Evolutionary conservation across 2,888 invertebrate species (phyloP), one percentile per base, ranked within the genome.

Genomic region (Caenorhabditis sp.): DNA sequence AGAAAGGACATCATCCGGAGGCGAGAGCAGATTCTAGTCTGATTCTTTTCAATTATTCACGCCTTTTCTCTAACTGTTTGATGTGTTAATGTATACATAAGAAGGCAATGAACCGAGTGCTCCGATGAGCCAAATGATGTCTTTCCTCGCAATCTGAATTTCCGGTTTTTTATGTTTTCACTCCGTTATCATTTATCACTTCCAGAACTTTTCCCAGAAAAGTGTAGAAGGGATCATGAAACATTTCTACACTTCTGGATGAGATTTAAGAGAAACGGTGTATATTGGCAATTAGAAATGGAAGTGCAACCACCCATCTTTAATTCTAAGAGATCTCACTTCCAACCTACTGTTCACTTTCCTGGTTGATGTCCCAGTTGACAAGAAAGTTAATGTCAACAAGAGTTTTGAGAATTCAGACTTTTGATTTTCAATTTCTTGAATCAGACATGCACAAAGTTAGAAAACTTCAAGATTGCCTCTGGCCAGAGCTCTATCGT

Each of bases 1-100:
- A 14, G n/a, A 75, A 75, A 66, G 75, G 64, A 31, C 75, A 56
- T 12, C 2, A 14, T 14, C 1, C 38, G 63, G 73, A 14, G 24
- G 22, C 19, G 8, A 41, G 41, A n/a, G n/a, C 61, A 69, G 76
- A 76, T 68, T 76, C 68, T 76, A 76, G 76, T 76, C 68, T 76
- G 76, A 76, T 69, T 58, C 68, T 69, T 58, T 10, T 76, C 35
- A 66, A 75, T 75, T 75, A 75, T 75, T 66, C 66, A 75, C 75
- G 66, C 49, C 38, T 31, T 75, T 44, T 22, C 19, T 49, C 19
- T 26, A 38, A 69, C 51, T 44, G 58, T 44, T 58, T 61, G 72
- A 59, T 72, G 35, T 59, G 44, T 59, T 72, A 35, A 24, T 49
- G 10, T 47, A 49, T 26, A 19, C 47, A 66, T 47, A 47, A 47